Evolutionary conservation across 2,888 invertebrate species (phyloP).

Genomic region (Sphecodes monilicornis): DNA sequence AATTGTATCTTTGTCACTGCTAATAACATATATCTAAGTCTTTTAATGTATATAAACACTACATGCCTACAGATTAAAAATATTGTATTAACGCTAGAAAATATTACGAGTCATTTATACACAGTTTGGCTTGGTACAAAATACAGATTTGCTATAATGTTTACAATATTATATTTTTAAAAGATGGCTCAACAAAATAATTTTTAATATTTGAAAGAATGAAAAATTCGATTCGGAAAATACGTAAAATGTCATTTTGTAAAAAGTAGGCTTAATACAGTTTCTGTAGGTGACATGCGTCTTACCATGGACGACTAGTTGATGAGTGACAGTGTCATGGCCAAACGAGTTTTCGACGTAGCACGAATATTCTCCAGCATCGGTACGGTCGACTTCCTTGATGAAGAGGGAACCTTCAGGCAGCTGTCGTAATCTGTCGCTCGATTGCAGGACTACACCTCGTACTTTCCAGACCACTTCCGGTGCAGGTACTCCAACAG

Average conservation of each 20-base stretch:
- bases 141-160: too few relatives aligned
- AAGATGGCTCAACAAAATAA: not conserved
- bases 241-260: too few relatives aligned
- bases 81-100: too few relatives aligned
- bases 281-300: not conserved
- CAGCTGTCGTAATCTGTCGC: constrained; percentile 92
- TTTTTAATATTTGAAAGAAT: not conserved
- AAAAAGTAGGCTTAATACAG: not conserved
- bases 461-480: constrained; percentile 94
- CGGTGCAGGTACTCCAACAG: constrained; percentile 96
- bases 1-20: too few relatives aligned
- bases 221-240: not conserved
- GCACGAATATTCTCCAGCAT: constrained; percentile 97
- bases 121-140: too few relatives aligned
- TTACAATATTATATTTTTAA: too few relatives aligned
- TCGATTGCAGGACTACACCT: constrained; percentile 91
- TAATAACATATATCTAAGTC: too few relatives aligned
- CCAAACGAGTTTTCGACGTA: constrained; percentile 97
- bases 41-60: too few relatives aligned
- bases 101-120: too few relatives aligned
- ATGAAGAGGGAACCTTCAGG: constrained; percentile 97
- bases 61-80: too few relatives aligned
- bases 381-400: constrained; percentile 94
- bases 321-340: constrained; percentile 96
- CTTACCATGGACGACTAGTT: constrained; percentile 93